Evolutionary conservation across 2,113 vertebrate genomes (phyloP).

Genomic region (Podilymbus podiceps): DNA sequence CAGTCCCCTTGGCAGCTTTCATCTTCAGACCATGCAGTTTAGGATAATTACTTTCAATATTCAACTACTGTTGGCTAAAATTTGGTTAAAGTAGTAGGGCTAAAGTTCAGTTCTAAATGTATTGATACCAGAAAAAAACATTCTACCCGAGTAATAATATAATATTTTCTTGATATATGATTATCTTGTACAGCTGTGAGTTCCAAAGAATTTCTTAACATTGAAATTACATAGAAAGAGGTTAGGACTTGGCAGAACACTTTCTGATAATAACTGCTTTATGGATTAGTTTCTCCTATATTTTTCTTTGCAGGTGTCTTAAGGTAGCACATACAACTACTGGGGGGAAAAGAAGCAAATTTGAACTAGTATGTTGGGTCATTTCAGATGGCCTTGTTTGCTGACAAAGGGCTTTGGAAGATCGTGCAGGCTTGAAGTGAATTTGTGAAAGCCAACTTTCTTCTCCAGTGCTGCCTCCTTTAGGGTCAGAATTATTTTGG

Average conservation of each 20-base stretch:
- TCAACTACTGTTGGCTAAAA: background rate
- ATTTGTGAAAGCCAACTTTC: background rate
- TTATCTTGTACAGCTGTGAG: background rate
- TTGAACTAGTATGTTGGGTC: background rate
- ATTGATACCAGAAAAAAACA: slow-evolving; percentile 38
- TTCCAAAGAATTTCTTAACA: slow-evolving; percentile 10
- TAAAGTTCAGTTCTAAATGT: slow-evolving; percentile 12
- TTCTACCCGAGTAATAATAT: background rate
- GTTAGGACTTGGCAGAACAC: background rate
- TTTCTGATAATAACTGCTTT: background rate
- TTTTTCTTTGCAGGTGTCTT: background rate
- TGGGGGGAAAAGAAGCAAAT: background rate
- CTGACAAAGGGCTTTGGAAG: background rate
- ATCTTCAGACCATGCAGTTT: background rate
- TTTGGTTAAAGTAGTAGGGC: background rate
- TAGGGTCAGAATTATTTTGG: background rate
- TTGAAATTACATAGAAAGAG: background rate
- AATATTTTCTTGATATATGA: background rate
- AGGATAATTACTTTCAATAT: slow-evolving; percentile 3
- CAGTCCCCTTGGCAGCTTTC: background rate
- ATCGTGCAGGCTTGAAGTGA: background rate
- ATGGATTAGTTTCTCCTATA: background rate
- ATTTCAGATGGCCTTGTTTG: background rate
- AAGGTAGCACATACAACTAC: background rate
- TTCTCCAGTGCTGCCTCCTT: background rate